Evolutionary conservation across 37 sponge, comb jelly and placozoan species (phyloP).

Genomic region (Chondrilla cf. caribensis): DNA sequence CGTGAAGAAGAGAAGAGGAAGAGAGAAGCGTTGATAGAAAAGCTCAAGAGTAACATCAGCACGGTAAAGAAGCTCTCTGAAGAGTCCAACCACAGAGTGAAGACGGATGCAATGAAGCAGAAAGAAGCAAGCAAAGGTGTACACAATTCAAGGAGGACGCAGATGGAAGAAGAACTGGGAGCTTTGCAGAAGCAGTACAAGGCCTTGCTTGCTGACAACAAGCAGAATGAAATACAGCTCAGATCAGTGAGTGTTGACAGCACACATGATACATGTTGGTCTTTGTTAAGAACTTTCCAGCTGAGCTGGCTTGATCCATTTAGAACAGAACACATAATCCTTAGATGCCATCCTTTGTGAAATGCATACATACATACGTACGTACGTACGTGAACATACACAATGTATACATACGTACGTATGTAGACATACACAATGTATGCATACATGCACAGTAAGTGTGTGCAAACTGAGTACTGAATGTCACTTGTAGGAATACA

Average conservation of each 20-base stretch:
- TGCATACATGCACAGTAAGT: no score
- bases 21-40: conserved; percentile 39
- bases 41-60: conserved; percentile 62
- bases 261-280: no score
- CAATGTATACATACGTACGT: no score
- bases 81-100: conserved; percentile 59
- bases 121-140: conserved; percentile 29
- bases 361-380: no score
- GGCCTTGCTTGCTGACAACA: conserved; percentile 53
- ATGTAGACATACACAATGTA: no score
- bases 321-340: no score
- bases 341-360: no score
- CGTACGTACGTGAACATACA: no score
- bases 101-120: conserved; percentile 66
- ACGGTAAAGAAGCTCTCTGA: conserved; percentile 65
- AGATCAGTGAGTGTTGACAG: conserved; percentile 55
- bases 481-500: no score
- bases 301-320: no score
- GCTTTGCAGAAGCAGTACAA: conserved; percentile 55
- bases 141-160: conserved; percentile 28
- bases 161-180: conserved; percentile 61
- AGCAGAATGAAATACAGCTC: conserved; percentile 70
- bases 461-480: no score
- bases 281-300: no score
- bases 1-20: conserved; percentile 43